phyloP scores from a whole-genome alignment of 2,113 vertebrate genomes.

The Sylvilagus bachmani region DNA sequence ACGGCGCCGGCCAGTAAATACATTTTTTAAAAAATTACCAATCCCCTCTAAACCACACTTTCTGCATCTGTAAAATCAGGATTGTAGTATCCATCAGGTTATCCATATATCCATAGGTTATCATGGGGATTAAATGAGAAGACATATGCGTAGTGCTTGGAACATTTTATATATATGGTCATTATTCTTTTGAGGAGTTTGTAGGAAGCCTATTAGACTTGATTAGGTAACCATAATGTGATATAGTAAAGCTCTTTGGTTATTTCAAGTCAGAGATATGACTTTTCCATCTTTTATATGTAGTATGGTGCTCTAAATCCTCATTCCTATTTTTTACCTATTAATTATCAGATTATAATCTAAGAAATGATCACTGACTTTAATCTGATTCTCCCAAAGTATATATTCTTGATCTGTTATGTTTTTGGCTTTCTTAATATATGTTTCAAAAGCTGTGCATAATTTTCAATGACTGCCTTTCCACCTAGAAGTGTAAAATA shows the following conservation, averaged over 20 bases:
- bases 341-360: constrained; percentile 6
- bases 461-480: neutral
- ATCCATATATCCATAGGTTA: neutral
- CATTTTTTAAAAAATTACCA: no score
- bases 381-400: neutral
- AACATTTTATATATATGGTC: neutral
- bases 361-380: neutral
- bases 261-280: neutral
- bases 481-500: neutral
- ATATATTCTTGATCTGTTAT: neutral
- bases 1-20: no score
- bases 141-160: neutral
- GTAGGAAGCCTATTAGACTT: neutral
- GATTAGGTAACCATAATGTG: neutral
- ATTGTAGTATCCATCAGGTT: neutral
- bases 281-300: neutral
- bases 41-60: neutral
- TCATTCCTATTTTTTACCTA: neutral
- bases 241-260: neutral
- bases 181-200: neutral
- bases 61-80: neutral
- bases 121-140: neutral
- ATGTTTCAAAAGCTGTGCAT: neutral
- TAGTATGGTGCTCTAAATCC: neutral
- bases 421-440: constrained; percentile 36